These are phyloP conservation scores for Notarius quadriscutis DNA, from an alignment of 2,113 vertebrate species.

Conservation along the genomic window DNA sequence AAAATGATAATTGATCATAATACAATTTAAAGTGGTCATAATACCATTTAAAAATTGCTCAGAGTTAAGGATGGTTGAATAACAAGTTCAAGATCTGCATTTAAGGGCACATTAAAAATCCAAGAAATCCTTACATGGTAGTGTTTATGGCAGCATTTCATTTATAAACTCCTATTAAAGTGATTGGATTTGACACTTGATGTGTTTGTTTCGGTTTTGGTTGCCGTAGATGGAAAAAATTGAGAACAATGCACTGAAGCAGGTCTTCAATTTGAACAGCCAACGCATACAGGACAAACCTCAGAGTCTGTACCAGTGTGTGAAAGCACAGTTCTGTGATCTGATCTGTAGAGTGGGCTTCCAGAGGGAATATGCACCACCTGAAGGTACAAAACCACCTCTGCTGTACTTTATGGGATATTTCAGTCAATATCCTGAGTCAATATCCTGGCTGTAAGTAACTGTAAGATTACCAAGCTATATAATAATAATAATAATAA, in stretches of 20 bases:
- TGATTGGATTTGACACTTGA: neutral
- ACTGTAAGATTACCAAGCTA: neutral
- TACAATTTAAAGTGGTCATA: neutral
- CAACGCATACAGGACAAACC: slow-evolving; percentile 19
- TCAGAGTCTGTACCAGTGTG: slow-evolving; percentile 71
- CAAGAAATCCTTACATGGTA: neutral
- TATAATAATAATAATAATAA: too few relatives aligned
- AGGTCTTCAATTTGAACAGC: slow-evolving; percentile 71
- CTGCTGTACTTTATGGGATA: too few relatives aligned
- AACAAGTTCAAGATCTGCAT: neutral
- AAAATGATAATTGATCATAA: neutral
- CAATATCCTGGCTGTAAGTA: neutral
- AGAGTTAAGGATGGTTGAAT: neutral
- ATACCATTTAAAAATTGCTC: neutral
- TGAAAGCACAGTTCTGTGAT: slow-evolving; percentile 77
- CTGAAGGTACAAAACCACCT: slow-evolving; percentile 69
- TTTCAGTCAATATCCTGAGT: too few relatives aligned
- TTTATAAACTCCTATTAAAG: neutral
- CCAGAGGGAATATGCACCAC: slow-evolving; percentile 75
- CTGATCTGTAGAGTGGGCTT: slow-evolving; percentile 78
- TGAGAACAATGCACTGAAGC: slow-evolving; percentile 68
- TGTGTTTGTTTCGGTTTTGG: neutral
- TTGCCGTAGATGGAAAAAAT: slow-evolving; percentile 77
- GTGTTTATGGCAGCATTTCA: neutral
- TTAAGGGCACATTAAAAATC: neutral